Percentiles rank a stretch among this genome's conserved stretches.
phyloP scores from a whole-genome alignment of 2,113 vertebrate genomes.

The Cariama cristata region DNA sequence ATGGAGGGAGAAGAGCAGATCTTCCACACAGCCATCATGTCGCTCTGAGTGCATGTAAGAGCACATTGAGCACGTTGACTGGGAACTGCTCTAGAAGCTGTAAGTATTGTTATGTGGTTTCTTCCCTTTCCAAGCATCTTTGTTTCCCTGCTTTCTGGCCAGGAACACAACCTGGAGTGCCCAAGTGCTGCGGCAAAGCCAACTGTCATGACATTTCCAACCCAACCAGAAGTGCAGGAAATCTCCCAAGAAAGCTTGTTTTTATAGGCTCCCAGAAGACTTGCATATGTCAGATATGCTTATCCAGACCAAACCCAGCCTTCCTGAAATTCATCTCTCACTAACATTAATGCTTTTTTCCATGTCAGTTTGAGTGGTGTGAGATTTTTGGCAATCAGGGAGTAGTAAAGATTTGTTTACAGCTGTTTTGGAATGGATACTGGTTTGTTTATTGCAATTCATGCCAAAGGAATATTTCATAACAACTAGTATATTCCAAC shows the following conservation, averaged over 20 bases:
- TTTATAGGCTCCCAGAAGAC: slow-evolving; percentile 33
- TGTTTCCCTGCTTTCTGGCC: background rate
- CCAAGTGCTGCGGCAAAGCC: background rate
- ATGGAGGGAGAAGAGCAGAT: background rate
- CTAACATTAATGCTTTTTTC: slow-evolving; percentile 48
- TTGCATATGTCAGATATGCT: slow-evolving; percentile 45
- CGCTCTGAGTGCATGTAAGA: background rate
- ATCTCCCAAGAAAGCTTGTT: slow-evolving; percentile 53
- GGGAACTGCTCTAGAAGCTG: background rate
- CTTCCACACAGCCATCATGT: background rate
- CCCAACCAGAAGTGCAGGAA: slow-evolving; percentile 54
- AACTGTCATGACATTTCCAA: slow-evolving; percentile 32
- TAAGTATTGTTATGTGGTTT: slow-evolving; percentile 23
- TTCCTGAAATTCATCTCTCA: slow-evolving; percentile 42
- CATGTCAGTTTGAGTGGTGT: background rate
- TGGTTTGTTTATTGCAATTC: slow-evolving; percentile 42
- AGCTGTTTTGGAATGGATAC: slow-evolving; percentile 18
- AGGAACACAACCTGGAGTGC: slow-evolving; percentile 26
- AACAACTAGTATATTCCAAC: slow-evolving; percentile 9
- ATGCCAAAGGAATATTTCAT: slow-evolving; percentile 30
- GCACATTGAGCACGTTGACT: background rate
- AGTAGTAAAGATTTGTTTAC: slow-evolving; percentile 52
- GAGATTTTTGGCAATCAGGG: slow-evolving; percentile 29
- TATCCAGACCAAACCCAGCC: slow-evolving; percentile 57
- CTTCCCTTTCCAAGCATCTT: slow-evolving; percentile 3